Percentiles rank a stretch among this genome's conserved stretches.
phyloP scores from a whole-genome alignment of 2,888 invertebrate species.

The Altica lythri region DNA sequence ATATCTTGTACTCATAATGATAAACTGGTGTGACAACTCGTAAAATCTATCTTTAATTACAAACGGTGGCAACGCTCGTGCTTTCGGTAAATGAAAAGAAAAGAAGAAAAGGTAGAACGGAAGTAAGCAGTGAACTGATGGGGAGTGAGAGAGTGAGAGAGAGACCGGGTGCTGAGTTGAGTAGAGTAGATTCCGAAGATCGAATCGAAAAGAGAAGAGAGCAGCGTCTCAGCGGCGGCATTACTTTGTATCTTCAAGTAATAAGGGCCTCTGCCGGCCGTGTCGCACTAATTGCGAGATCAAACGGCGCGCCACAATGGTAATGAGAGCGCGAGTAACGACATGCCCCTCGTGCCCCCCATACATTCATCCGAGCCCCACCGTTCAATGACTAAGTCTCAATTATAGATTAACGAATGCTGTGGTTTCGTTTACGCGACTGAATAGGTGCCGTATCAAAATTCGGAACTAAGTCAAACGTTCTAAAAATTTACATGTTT shows the following conservation, averaged over 20 bases:
- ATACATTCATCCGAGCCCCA: constrained; percentile 1
- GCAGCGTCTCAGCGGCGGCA: constrained; percentile 35
- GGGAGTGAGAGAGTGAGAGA: too few species aligned
- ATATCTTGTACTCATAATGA: too few species aligned
- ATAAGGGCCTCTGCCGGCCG: constrained; percentile 48
- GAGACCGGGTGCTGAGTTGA: not conserved
- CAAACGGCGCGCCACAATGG: constrained; percentile 45
- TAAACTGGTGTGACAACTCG: too few species aligned
- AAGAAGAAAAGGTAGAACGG: too few species aligned
- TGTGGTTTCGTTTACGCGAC: too few species aligned
- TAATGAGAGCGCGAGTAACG: constrained; percentile 41
- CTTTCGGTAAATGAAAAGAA: too few species aligned
- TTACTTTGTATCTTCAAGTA: constrained; percentile 47
- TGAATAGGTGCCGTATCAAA: too few species aligned
- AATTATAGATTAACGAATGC: constrained; percentile 38
- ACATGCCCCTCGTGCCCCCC: constrained; percentile 35
- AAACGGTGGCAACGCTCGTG: too few species aligned
- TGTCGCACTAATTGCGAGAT: constrained; percentile 53
- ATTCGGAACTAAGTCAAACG: too few species aligned
- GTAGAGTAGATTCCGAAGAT: not conserved
- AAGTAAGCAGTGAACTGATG: too few species aligned
- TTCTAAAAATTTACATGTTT: too few species aligned
- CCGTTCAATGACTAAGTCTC: constrained; percentile 33
- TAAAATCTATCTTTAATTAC: too few species aligned
- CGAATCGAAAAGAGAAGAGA: not conserved